Conservation (phyloP, 1,140 invertebrate species). For the Pollicipes pollicipes region DNA sequence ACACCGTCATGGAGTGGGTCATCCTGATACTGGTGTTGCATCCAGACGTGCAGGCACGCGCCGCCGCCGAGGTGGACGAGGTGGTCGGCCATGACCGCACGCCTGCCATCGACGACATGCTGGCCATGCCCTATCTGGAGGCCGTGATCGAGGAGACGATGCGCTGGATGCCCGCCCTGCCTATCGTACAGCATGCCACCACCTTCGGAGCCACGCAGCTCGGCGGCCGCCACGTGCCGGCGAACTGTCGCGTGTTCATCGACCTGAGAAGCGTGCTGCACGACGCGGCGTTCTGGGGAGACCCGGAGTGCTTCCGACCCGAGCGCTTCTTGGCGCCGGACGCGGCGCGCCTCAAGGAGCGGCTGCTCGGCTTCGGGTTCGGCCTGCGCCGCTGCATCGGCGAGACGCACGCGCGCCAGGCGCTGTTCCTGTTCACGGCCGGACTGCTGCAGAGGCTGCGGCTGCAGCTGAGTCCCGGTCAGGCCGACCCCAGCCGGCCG, state of each 20-base stretch:
- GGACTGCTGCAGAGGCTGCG: background rate
- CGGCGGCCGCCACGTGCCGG: constrained; percentile 18
- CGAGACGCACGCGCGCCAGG: background rate
- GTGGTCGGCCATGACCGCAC: constrained; percentile 58
- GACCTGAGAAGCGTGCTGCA: constrained; percentile 47
- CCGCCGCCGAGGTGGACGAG: constrained; percentile 71
- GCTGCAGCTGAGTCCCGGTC: background rate
- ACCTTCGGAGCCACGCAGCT: constrained; percentile 9
- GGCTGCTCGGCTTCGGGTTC: background rate
- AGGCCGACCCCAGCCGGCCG: too few relatives aligned
- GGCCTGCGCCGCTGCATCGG: background rate
- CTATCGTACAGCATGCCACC: constrained; percentile 33
- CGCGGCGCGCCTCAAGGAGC: background rate
- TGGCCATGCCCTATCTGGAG: constrained; percentile 62
- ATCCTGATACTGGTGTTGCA: constrained; percentile 45
- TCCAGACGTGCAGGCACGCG: constrained; percentile 55
- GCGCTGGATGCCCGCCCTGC: constrained; percentile 60
- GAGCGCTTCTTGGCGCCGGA: constrained; percentile 25
- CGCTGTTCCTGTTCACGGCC: background rate
- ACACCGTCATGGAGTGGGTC: constrained; percentile 11
- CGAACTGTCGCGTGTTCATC: constrained; percentile 42
- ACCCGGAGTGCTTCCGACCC: constrained; percentile 26
- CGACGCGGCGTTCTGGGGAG: constrained; percentile 33
- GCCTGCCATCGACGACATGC: constrained; percentile 57
- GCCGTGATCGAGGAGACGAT: constrained; percentile 70